A percentile compares a stretch with the other conserved stretches of the same genome.
Conservation (phyloP, 2,797 vertebrate species). For the Rachycentron canadum region DNA sequence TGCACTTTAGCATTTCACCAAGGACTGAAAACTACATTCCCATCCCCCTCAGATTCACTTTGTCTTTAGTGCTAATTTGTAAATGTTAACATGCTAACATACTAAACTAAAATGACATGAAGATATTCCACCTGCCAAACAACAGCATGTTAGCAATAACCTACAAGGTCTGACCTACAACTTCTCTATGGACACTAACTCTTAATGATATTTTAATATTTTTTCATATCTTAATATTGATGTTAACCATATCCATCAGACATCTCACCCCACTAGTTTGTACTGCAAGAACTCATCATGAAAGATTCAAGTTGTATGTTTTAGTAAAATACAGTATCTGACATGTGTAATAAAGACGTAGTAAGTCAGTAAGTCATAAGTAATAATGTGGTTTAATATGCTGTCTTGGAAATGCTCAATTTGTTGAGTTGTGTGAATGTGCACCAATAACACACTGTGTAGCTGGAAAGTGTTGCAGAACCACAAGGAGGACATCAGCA, state of each 20-base stretch:
- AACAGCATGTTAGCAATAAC: not conserved
- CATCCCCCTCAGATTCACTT: not conserved
- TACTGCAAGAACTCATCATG: not conserved
- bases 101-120: not conserved
- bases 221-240: not conserved
- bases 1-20: not conserved
- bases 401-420: not conserved
- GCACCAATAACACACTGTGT: not conserved
- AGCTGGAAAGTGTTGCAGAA: not conserved
- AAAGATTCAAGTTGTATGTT: not conserved
- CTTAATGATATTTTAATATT: not conserved
- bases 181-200: not conserved
- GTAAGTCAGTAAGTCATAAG: too few relatives aligned
- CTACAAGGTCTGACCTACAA: not conserved
- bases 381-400: not conserved
- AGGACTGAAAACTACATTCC: not conserved
- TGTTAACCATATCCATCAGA: not conserved
- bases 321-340: not conserved
- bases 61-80: not conserved
- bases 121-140: not conserved
- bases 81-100: not conserved
- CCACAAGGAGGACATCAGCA: slow-evolving; percentile 3
- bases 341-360: not conserved
- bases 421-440: not conserved
- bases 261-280: not conserved